Evolutionary conservation across 2,797 vertebrate species (phyloP), one percentile per base, ranked within the genome.

Genomic region (Rhinella marina): DNA sequence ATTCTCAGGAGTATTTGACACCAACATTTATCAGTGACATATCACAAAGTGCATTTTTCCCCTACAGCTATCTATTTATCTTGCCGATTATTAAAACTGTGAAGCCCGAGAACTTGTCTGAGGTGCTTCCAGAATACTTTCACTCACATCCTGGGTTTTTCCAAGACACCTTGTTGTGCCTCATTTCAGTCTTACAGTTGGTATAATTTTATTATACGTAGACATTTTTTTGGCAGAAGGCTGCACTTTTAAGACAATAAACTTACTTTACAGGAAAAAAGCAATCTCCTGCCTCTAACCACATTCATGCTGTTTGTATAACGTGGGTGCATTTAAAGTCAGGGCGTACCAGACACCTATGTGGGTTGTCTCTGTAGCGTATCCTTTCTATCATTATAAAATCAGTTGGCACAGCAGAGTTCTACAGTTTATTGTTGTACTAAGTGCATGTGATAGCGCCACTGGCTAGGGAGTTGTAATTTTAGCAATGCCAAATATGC

Each of bases 391-490:
- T 88, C 68, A 66, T 77, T 82, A 77, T 81, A 86, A 88, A 81
- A 50, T 85, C 77, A 66, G 54, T 75, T 88, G 83, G 79, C 72
- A 50, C 11, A 32, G 25, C 41, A 48, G 17, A n/a, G n/a, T 32
- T 70, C 48, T 82, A 82, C 48, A 66, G 83, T 86, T 88, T 81
- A 86, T 86, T 88, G 48, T 88, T 82, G 27, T 68, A 59, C 27
- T 66, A 81, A 54, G 27, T 76, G 41, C 57, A 75, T 57, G 25
- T 50, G 75, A 84, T 88, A 80, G 66, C 79, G 75, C 82, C 87
- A 84, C 82, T 73, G 76, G 87, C 76, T 73, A 84, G 68, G 41
- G 76, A 88, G 82, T 84, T 54, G 79, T 80, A 88, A 84, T 84
- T n/a, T 73, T 84, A 73, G 52, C 41, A 62, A 64, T 72, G 75